Evolutionary conservation across 1,140 invertebrate genomes (phyloP).

Genomic region (Sitobion miscanthi): DNA sequence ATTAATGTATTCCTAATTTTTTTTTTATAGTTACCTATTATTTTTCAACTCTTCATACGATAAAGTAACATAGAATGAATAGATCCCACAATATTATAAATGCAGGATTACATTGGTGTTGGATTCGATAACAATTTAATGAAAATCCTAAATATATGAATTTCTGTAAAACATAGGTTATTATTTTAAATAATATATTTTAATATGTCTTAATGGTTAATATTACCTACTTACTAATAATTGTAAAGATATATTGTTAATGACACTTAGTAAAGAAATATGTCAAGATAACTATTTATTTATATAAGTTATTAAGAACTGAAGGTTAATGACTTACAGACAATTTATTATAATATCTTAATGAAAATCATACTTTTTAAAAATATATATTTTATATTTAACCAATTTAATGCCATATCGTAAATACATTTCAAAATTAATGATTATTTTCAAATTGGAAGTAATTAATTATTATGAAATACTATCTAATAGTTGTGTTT

Average conservation of each 20-base stretch:
- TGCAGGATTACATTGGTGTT: not conserved
- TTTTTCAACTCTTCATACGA: not conserved
- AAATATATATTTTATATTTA: not conserved
- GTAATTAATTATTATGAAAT: not conserved
- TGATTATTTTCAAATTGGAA: not conserved
- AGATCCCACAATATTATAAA: not conserved
- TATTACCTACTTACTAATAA: not conserved
- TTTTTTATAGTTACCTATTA: too few relatives aligned
- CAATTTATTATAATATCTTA: not conserved
- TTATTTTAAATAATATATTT: too few relatives aligned
- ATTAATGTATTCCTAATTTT: not conserved
- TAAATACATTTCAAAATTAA: not conserved
- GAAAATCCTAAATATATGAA: too few relatives aligned
- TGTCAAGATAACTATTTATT: not conserved
- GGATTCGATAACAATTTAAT: too few relatives aligned
- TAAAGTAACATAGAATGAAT: not conserved
- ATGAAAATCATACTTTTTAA: not conserved
- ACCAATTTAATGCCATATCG: not conserved
- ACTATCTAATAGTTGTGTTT: not conserved
- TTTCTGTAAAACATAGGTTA: too few relatives aligned
- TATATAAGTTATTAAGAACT: not conserved
- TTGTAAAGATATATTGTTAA: not conserved
- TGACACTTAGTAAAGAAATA: not conserved
- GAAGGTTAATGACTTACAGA: not conserved
- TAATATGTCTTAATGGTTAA: not conserved